Percentiles rank a stretch among this genome's conserved stretches.
These are phyloP conservation scores for Tiliacea aurago DNA, from an alignment of 2,888 invertebrate genomes.

Conservation along the genomic window DNA sequence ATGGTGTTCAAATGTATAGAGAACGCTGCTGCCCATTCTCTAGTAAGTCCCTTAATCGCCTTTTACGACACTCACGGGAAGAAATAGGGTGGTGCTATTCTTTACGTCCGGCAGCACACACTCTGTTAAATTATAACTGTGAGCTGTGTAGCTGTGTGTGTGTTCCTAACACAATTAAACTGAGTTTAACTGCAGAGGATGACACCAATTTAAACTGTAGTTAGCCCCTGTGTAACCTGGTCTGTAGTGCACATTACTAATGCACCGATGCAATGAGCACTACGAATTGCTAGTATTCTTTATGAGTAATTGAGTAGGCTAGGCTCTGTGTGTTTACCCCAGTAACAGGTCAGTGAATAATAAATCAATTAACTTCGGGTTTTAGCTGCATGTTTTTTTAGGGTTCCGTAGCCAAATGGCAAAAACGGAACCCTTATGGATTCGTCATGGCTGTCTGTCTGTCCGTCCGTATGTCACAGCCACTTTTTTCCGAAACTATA, in stretches of 20 bases:
- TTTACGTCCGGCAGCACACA: too few species aligned
- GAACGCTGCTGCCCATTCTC: too few species aligned
- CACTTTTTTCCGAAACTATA: too few species aligned
- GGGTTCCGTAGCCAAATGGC: too few species aligned
- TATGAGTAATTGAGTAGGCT: constrained; percentile 41
- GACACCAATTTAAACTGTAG: constrained; percentile 47
- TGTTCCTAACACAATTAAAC: constrained; percentile 40
- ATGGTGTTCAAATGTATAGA: too few species aligned
- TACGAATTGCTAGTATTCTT: constrained; percentile 30
- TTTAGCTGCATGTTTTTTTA: not conserved
- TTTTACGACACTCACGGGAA: too few species aligned
- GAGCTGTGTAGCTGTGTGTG: constrained; percentile 9
- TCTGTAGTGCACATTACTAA: constrained; percentile 29
- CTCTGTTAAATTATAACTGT: constrained; percentile 12
- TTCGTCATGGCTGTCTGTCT: too few species aligned
- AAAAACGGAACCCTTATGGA: too few species aligned
- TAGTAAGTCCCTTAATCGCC: too few species aligned
- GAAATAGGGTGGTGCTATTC: too few species aligned
- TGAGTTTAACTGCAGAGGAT: constrained; percentile 35
- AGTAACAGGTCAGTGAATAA: constrained; percentile 34
- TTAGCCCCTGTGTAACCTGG: constrained; percentile 28
- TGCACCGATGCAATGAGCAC: constrained; percentile 30
- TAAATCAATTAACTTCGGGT: constrained; percentile 13
- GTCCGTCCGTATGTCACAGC: too few species aligned
- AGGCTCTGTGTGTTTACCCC: constrained; percentile 15